Conservation (phyloP, 2,888 invertebrate genomes). For the Cecidostiba fungosa region DNA sequence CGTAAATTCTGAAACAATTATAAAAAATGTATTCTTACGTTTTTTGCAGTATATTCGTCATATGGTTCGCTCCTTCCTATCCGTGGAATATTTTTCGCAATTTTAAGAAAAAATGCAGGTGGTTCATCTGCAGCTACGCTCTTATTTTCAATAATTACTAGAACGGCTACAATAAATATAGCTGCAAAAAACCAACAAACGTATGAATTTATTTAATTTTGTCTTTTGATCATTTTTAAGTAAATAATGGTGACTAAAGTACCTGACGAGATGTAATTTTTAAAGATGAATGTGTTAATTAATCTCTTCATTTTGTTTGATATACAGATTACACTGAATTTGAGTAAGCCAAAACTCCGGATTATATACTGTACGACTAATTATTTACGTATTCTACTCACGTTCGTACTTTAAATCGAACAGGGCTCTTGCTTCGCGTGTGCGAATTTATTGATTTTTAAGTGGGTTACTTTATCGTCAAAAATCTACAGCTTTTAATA, state of each 20-base stretch:
- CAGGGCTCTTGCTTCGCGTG: constrained; percentile 3
- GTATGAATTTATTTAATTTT: background rate
- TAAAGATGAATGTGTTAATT: background rate
- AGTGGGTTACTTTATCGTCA: constrained; percentile 12
- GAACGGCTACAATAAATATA: background rate
- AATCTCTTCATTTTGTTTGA: constrained; percentile 48
- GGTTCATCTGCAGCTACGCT: constrained; percentile 70
- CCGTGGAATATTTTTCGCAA: constrained; percentile 74
- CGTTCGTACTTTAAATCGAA: constrained; percentile 45
- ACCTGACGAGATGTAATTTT: background rate
- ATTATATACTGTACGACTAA: constrained; percentile 70
- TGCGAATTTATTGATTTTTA: constrained; percentile 26
- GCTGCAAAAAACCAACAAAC: constrained; percentile 13
- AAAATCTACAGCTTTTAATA: background rate
- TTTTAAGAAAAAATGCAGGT: constrained; percentile 76
- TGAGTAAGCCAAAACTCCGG: constrained; percentile 24
- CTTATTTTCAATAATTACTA: background rate
- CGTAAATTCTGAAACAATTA: background rate
- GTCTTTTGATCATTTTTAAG: background rate
- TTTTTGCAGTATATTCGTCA: constrained; percentile 13
- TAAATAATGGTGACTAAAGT: background rate
- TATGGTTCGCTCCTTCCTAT: constrained; percentile 56
- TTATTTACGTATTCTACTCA: constrained; percentile 72
- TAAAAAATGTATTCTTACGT: constrained; percentile 34
- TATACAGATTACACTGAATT: constrained; percentile 34